Base-by-base conservation (phyloP, 1,140 invertebrate genomes). In the Nixonia krombeini region DNA sequence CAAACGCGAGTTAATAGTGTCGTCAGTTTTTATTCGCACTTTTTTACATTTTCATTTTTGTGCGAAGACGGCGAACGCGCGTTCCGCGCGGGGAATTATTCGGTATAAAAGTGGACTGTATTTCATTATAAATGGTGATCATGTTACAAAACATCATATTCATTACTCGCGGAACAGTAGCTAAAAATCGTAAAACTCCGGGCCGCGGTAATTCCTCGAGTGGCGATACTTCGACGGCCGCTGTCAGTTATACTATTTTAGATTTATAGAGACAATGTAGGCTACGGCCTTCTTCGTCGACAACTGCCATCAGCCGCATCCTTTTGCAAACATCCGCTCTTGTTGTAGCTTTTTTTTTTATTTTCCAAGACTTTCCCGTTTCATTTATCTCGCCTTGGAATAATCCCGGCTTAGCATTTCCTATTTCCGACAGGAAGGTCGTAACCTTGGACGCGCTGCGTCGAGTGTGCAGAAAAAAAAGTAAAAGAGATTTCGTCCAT, bases 131-230 rank as follows among this genome's bases (percentile, higher is more conserved):
- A 62, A 53, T 62, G 58, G 45, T 62, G 50, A 49, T 62, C 53
- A 62, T 53, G 47, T 53, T 62, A 62, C 53, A 47, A 62, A 62
- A 62, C 58, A 62, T 62, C 58, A 62, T 62, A 53, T 62, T 62
- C 58, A 62, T 62, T 53, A 62, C 51, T 63, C 31, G 46, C 55
- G 51, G 41, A 49, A 55, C 59, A 55, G 59, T 55, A 63, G 59
- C 59, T 63, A 55, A 63, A 63, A 63, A 63, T 55, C 59, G 23
- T 63, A 63, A 63, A 63, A 55, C 53, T 50, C 59, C 49, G 31
- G 44, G 15, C 38, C 41, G 59, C 25, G 59, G 59, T 63, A 63
- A 63, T 63, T 63, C 59, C 42, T 63, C n/a, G 51, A 63, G 50
- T 55, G 51, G 45, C 56, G 61, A 53, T 64, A 56, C 44, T 49